Evolutionary conservation across 2,113 vertebrate species (phyloP).

Genomic region (Typhlomys cinereus): DNA sequence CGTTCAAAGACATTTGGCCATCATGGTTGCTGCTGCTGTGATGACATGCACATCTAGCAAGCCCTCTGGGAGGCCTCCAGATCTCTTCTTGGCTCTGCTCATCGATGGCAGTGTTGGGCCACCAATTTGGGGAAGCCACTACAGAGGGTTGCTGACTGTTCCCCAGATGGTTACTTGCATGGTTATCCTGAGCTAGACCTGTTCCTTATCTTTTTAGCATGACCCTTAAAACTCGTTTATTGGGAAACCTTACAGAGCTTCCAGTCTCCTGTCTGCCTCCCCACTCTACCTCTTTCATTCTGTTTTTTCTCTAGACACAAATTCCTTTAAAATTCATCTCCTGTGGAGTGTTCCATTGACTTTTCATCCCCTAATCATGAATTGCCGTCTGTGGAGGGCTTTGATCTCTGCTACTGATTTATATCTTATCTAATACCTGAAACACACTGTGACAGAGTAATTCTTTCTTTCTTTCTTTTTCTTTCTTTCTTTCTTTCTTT

Average conservation of each 20-base stretch:
- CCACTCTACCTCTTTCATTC: background rate
- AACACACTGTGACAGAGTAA: background rate
- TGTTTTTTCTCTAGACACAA: background rate
- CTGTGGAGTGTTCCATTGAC: background rate
- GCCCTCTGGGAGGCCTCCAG: background rate
- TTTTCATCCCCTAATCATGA: background rate
- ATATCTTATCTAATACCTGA: background rate
- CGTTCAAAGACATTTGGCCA: background rate
- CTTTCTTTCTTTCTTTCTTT: too few relatives aligned
- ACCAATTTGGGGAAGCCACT: background rate
- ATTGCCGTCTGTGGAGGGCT: background rate
- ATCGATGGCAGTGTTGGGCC: background rate
- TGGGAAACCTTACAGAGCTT: background rate
- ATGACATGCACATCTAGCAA: accelerated
- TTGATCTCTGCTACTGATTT: background rate
- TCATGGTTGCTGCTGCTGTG: too few relatives aligned
- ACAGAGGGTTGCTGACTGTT: background rate
- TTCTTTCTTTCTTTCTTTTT: too few relatives aligned
- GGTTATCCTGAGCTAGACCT: background rate
- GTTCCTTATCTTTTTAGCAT: background rate
- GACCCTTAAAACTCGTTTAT: background rate
- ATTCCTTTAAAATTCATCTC: background rate
- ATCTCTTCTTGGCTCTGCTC: background rate
- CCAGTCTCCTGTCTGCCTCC: background rate
- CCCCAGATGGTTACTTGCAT: background rate